These are phyloP conservation scores for Alauda arvensis DNA, from an alignment of 2,797 vertebrate genomes.

Conservation along the genomic window DNA sequence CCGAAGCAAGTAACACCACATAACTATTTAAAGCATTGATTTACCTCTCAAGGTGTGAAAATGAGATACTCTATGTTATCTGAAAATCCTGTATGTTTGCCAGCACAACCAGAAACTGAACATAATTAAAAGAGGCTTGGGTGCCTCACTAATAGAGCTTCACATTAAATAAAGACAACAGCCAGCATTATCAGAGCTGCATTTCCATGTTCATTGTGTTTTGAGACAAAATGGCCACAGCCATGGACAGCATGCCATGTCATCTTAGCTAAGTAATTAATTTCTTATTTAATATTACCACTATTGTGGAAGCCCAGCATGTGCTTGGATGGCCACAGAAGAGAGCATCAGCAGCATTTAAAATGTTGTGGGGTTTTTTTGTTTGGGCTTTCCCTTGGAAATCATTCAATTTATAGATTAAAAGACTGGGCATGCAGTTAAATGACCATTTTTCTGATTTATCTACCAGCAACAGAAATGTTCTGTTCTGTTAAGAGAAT, in stretches of 20 bases:
- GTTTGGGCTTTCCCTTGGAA: not conserved
- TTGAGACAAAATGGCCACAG: constrained; percentile 13
- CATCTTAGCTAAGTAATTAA: constrained; percentile 26
- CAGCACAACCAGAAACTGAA: not conserved
- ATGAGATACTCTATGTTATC: not conserved
- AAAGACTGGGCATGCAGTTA: constrained; percentile 28
- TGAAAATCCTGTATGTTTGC: not conserved
- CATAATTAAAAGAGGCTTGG: not conserved
- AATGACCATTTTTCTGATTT: constrained; percentile 31
- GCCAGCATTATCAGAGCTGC: constrained; percentile 6
- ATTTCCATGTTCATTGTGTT: constrained; percentile 6
- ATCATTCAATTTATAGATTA: constrained; percentile 31
- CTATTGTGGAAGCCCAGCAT: constrained; percentile 31
- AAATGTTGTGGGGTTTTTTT: not conserved
- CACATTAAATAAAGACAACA: constrained; percentile 61
- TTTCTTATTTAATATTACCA: constrained; percentile 53
- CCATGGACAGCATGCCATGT: not conserved
- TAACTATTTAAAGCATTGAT: not conserved
- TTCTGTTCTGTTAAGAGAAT: not conserved
- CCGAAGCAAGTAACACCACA: not conserved
- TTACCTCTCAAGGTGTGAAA: constrained; percentile 2
- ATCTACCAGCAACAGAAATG: constrained; percentile 11
- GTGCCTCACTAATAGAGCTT: constrained; percentile 49
- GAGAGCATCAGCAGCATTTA: constrained; percentile 35
- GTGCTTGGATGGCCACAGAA: constrained; percentile 25